Evolutionary conservation across 2,888 invertebrate genomes (phyloP), one percentile per base, ranked within the genome.

Genomic region (Melinaea menophilus): DNA sequence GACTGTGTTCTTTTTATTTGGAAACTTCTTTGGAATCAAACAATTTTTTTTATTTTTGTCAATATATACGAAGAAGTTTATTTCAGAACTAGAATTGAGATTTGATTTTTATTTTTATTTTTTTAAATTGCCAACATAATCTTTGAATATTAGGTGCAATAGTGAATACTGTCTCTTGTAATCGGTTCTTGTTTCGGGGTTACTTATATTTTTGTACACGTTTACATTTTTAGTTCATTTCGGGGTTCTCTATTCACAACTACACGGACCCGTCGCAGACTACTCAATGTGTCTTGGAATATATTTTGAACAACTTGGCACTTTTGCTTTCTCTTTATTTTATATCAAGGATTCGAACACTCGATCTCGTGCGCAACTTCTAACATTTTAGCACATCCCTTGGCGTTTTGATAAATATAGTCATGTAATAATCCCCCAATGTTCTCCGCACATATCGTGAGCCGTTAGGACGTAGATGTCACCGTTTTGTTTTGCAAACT

Each of bases 161-260:
- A 79, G 80, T 76, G 72, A 67, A 72, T 76, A 78, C 75, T 77
- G 71, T 71, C 74, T 70, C 72, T 70, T 77, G 75, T 79, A 72
- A 68, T 62, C 63, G 56, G 59, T 63, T 65, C 69, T 56, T 56
- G 56, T 64, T 57, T 60, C 63, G 58, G 66, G 69, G 61, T 65
- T 63, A 33, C 54, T 51, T 66, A 55, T 57, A 58, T 59, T 65
- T 61, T 62, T 67, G 33, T 55, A 62, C 58, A 60, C 41, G 37
- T 58, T 58, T 56, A 13, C 55, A 33, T 60, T 63, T 63, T 62
- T 61, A 56, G 46, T 64, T 57, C 22, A 59, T 58, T 58, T 64
- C 37, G 65, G 61, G 66, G 41, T 58, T 61, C 61, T 63, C 56
- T 57, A 58, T 54, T 62, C 64, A 64, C 64, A 64, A 59, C 58